Percentiles rank a stretch among this genome's conserved stretches.
phyloP scores from a whole-genome alignment of 2,113 vertebrate species.

The Odobenus rosmarus region DNA sequence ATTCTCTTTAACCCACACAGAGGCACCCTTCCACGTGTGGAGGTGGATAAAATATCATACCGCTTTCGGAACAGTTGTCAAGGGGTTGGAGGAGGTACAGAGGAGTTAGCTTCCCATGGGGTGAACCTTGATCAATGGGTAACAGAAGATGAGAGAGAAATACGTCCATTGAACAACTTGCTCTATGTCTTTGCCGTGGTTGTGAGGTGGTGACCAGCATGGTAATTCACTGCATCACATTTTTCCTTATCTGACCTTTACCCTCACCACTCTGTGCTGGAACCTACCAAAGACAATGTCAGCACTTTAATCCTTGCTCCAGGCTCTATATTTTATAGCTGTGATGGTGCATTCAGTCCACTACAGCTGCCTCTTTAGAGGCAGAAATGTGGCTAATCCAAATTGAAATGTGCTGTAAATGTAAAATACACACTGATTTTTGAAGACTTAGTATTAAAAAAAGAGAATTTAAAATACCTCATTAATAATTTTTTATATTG shows the following conservation, averaged over 20 bases:
- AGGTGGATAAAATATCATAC: not conserved
- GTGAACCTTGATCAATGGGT: not conserved
- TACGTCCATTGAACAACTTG: not conserved
- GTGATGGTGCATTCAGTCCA: not conserved
- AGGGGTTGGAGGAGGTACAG: not conserved
- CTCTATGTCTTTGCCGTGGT: not conserved
- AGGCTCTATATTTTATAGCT: not conserved
- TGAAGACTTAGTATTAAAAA: not conserved
- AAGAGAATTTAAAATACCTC: not conserved
- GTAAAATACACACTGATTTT: not conserved
- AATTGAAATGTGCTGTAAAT: not conserved
- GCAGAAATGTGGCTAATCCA: not conserved
- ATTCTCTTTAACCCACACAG: not conserved
- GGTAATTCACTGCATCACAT: not conserved
- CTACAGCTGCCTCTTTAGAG: not conserved
- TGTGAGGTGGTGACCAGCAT: not conserved
- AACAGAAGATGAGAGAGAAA: not conserved
- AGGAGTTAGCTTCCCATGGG: not conserved
- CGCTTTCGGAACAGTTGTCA: not conserved
- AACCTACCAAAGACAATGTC: not conserved
- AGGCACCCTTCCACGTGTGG: not conserved
- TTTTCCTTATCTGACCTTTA: not conserved
- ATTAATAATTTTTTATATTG: not conserved
- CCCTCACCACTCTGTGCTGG: not conserved
- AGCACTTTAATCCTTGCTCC: not conserved